phyloP scores from a whole-genome alignment of 2,797 vertebrate genomes.

The Pseudochirops corinnae region DNA sequence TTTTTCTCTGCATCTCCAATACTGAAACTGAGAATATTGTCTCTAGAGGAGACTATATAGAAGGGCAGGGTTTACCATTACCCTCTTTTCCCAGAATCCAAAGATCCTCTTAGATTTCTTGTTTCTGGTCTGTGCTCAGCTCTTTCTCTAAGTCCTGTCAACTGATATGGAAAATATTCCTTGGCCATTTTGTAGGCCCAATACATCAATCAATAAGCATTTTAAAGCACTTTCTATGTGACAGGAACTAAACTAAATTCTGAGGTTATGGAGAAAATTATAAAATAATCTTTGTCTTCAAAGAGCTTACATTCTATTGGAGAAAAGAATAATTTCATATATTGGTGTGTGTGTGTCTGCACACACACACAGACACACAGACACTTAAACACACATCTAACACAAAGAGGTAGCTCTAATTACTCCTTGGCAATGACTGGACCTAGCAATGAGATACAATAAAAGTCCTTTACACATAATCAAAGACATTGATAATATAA shows the following conservation, averaged over 20 bases:
- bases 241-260: neutral
- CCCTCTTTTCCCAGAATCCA: neutral
- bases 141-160: neutral
- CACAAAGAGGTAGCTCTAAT: neutral
- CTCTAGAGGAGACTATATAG: neutral
- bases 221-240: neutral
- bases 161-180: neutral
- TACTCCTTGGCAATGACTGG: neutral
- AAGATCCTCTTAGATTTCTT: neutral
- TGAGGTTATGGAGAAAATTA: neutral
- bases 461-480: neutral
- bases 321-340: no score
- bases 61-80: neutral
- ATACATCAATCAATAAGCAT: neutral
- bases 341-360: no score
- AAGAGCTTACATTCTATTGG: neutral
- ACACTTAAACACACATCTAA: neutral
- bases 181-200: neutral
- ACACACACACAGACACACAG: no score
- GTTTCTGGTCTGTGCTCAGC: neutral
- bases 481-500: neutral
- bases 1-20: neutral
- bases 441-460: neutral
- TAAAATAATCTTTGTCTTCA: neutral
- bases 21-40: neutral